Base-by-base conservation (phyloP, 2,888 invertebrate genomes). In the Balanococcus diminutus region DNA sequence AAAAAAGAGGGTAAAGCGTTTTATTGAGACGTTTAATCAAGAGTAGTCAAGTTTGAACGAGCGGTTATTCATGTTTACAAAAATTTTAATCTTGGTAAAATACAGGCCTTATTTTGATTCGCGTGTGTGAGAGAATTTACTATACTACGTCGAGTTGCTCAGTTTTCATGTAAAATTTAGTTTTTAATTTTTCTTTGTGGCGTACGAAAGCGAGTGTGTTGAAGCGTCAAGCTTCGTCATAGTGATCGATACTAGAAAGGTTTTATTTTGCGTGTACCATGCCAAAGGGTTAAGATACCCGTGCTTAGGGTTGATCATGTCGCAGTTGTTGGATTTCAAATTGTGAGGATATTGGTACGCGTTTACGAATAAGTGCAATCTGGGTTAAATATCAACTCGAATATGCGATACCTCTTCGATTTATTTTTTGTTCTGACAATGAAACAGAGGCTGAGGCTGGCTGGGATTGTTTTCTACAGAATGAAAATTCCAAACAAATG, bases 21-120 rank as follows among this genome's bases (percentile, higher is more conserved):
- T 72, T 72, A 72, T 72, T 72, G 72, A 72, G 72, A 31, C 72
- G 72, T 72, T 72, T 72, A 72, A 72, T 72, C 72, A 72, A 72
- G 72, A 72, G 72, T 72, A 72, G 72, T 72, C 72, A 72, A 72
- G 72, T 72, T 72, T 72, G 72, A 72, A 72, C 72, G 72, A 72
- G 72, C 72, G 72, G 72, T 72, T 72, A 72, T 72, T 72, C 72
- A 72, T 72, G 72, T 72, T 72, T 72, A 72, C 72, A 72, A 72
- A 72, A 72, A 72, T 72, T 72, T 72, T 72, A 72, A 72, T 72
- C 72, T 72, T 72, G 72, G 72, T 72, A 16, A 72, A 72, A 72
- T 72, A 72, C 72, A 25, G 31, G 72, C 72, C 72, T 72, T 72
- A 72, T 72, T 72, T 72, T 72, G 72, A 72, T 72, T 72, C 72